These are phyloP conservation scores for Athripsodes cinereus DNA, from an alignment of 2,888 invertebrate species.

Conservation along the genomic window DNA sequence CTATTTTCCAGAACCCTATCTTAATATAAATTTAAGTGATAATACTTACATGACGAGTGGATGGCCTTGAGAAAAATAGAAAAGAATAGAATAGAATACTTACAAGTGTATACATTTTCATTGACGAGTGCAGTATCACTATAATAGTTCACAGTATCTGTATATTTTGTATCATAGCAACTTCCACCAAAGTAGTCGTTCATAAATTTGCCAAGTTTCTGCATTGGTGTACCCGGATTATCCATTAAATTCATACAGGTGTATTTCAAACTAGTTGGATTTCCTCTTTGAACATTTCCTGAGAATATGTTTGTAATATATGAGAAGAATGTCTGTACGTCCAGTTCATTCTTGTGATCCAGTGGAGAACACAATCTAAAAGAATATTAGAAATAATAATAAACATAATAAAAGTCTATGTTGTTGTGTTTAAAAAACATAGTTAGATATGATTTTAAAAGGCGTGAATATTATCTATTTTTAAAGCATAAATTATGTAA, in stretches of 20 bases:
- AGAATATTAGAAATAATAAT: not conserved
- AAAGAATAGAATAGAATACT: too few relatives aligned
- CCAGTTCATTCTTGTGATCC: conserved; percentile 33
- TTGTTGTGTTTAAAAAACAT: too few relatives aligned
- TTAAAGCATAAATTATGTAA: too few relatives aligned
- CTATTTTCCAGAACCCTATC: too few relatives aligned
- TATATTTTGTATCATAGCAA: not conserved
- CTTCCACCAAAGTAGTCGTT: not conserved
- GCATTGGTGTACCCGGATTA: not conserved
- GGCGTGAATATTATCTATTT: too few relatives aligned
- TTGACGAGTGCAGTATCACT: not conserved
- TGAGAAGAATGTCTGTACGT: conserved; percentile 41
- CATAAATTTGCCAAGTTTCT: conserved; percentile 1
- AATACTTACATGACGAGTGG: too few relatives aligned
- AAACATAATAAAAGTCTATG: too few relatives aligned
- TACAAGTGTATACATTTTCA: not conserved
- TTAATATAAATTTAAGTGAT: too few relatives aligned
- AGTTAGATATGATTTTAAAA: too few relatives aligned
- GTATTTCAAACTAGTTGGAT: not conserved
- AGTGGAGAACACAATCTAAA: conserved; percentile 39
- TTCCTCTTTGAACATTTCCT: conserved; percentile 38
- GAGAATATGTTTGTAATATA: conserved; percentile 41
- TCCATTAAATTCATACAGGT: not conserved
- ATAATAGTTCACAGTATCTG: conserved; percentile 2
- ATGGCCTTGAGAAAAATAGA: too few relatives aligned